phyloP scores from a whole-genome alignment of 2,888 invertebrate species.

The Leucania comma region DNA sequence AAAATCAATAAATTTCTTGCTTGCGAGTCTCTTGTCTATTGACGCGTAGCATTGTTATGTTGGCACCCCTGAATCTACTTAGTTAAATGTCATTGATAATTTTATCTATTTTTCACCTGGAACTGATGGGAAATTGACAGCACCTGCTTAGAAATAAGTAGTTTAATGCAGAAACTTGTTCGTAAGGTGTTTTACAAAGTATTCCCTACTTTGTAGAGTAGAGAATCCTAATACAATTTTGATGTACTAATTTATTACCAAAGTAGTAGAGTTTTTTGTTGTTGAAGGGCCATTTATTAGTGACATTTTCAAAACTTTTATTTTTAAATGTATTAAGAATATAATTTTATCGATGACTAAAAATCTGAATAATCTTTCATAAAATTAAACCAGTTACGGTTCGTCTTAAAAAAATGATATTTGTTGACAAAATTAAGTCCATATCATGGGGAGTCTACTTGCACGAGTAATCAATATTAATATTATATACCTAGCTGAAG shows the following conservation, averaged over 20 bases:
- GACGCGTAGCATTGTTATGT: conserved; percentile 36
- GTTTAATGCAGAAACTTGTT: conserved; percentile 29
- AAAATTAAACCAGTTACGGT: background rate
- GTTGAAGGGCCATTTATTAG: no score
- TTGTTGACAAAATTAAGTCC: no score
- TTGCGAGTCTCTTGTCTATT: conserved; percentile 24
- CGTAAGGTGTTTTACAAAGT: conserved; percentile 27
- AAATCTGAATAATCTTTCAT: background rate
- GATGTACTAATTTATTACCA: conserved; percentile 2
- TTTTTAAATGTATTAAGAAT: background rate
- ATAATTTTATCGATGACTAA: no score
- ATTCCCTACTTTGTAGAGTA: no score
- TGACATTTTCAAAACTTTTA: background rate
- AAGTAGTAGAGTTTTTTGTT: no score
- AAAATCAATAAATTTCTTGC: conserved; percentile 16
- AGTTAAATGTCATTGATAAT: conserved; percentile 47
- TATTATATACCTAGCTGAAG: no score
- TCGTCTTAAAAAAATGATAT: background rate
- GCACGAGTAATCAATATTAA: no score
- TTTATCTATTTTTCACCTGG: conserved; percentile 35
- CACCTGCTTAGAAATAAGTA: conserved; percentile 32
- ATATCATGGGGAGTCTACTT: no score
- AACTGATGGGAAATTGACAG: conserved; percentile 4
- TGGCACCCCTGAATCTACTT: conserved; percentile 28
- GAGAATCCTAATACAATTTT: background rate